phyloP scores from a whole-genome alignment of 2,888 invertebrate species.

The Parnassius glacialis region DNA sequence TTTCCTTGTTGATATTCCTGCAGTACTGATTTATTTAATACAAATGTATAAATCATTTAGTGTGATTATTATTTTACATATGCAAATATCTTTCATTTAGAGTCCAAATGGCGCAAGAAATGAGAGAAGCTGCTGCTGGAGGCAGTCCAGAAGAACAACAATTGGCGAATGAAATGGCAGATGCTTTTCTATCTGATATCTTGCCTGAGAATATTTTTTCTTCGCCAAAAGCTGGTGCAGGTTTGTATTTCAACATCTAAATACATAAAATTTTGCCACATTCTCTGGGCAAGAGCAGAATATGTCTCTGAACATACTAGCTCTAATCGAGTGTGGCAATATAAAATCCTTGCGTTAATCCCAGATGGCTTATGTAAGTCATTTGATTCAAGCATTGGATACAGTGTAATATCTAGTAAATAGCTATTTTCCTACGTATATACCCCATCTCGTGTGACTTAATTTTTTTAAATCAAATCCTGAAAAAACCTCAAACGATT shows the following conservation, averaged over 20 bases:
- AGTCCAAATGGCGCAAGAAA: conserved; percentile 98
- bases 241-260: conserved; percentile 39
- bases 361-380: conserved; percentile 67
- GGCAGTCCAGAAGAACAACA: conserved; percentile 96
- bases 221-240: conserved; percentile 95
- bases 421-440: no score
- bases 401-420: conserved; percentile 40
- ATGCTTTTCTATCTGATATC: conserved; percentile 96
- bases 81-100: conserved; percentile 55
- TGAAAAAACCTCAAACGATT: no score
- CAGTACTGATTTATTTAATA: conserved; percentile 60
- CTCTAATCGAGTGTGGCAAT: conserved; percentile 78
- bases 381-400: conserved; percentile 76
- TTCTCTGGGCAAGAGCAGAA: conserved; percentile 79
- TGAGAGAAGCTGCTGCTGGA: conserved; percentile 94
- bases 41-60: conserved; percentile 3
- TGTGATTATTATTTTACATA: neutral
- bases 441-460: no score
- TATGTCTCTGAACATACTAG: conserved; percentile 54
- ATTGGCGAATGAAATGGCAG: conserved; percentile 97
- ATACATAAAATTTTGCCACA: conserved; percentile 47
- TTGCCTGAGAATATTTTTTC: conserved; percentile 96
- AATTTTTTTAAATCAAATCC: no score
- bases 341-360: conserved; percentile 74
- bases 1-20: conserved; percentile 66